Evolutionary conservation across 2,888 invertebrate species (phyloP).

Genomic region (Rotaria socialis): DNA sequence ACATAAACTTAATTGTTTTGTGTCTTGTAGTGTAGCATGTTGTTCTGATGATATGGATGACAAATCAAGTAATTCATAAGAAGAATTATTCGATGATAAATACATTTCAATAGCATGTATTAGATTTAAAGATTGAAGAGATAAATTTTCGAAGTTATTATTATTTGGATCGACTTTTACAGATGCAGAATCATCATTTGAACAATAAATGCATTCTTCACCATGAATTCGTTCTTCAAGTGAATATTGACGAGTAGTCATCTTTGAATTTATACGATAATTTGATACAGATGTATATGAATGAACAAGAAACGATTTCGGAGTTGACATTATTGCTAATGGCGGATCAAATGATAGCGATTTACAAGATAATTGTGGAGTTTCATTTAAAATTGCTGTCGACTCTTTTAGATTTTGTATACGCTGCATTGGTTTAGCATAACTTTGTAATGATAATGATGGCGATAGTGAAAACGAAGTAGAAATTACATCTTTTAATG

Average conservation of each 20-base stretch:
- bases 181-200: background rate
- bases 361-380: background rate
- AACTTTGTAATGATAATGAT: background rate
- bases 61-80: background rate
- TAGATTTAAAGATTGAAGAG: background rate
- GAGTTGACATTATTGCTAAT: background rate
- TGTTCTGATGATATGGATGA: background rate
- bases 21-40: background rate
- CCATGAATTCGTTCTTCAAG: background rate
- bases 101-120: slow-evolving; percentile 28
- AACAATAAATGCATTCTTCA: background rate
- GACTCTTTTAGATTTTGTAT: background rate
- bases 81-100: background rate
- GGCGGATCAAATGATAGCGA: background rate
- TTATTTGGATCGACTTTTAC: background rate
- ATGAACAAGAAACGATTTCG: background rate
- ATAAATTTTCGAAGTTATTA: background rate
- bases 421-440: background rate
- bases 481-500: slow-evolving; percentile 31
- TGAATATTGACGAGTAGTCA: background rate
- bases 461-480: background rate
- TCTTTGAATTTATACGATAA: background rate
- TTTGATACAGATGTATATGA: slow-evolving; percentile 30
- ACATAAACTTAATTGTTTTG: slow-evolving; percentile 4
- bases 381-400: background rate